These are phyloP conservation scores for Drosophila mercatorum DNA, from an alignment of 2,888 invertebrate species.

Conservation along the genomic window DNA sequence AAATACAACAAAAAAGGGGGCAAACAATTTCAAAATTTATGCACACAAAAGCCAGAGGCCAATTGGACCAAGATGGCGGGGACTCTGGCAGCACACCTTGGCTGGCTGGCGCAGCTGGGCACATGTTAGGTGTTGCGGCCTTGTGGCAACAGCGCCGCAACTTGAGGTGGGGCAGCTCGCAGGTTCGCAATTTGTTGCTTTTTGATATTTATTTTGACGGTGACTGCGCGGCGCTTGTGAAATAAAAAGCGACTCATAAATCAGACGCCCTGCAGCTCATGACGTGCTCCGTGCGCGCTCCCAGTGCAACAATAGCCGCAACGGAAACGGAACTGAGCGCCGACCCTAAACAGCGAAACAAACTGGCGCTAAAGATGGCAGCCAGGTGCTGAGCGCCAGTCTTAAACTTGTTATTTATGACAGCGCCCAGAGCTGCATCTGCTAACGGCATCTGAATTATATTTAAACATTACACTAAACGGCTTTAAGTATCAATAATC, in stretches of 20 bases:
- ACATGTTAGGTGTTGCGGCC: conserved; percentile 55
- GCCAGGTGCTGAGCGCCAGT: conserved; percentile 53
- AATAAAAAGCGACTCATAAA: conserved; percentile 67
- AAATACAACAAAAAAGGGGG: neutral
- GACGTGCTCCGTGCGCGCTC: conserved; percentile 16
- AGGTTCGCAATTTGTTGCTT: conserved; percentile 69
- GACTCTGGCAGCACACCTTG: conserved; percentile 26
- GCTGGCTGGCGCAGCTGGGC: conserved; percentile 46
- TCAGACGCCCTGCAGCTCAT: conserved; percentile 58
- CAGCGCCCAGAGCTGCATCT: conserved; percentile 51
- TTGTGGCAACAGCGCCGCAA: conserved; percentile 59
- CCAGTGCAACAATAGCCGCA: conserved; percentile 51
- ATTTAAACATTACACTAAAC: conserved; percentile 5
- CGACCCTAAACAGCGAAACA: conserved; percentile 20
- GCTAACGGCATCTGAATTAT: conserved; percentile 22
- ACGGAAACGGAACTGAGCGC: conserved; percentile 52
- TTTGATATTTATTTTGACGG: conserved; percentile 74
- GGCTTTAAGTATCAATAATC: conserved; percentile 29
- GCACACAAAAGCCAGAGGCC: conserved; percentile 46
- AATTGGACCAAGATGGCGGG: conserved; percentile 1
- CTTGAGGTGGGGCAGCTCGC: conserved; percentile 24
- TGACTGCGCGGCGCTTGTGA: conserved; percentile 40
- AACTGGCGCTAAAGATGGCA: conserved; percentile 40
- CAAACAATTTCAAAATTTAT: conserved; percentile 59
- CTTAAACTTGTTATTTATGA: conserved; percentile 75